phyloP scores from a whole-genome alignment of 2,888 invertebrate species.

The Cosmia trapezina region DNA sequence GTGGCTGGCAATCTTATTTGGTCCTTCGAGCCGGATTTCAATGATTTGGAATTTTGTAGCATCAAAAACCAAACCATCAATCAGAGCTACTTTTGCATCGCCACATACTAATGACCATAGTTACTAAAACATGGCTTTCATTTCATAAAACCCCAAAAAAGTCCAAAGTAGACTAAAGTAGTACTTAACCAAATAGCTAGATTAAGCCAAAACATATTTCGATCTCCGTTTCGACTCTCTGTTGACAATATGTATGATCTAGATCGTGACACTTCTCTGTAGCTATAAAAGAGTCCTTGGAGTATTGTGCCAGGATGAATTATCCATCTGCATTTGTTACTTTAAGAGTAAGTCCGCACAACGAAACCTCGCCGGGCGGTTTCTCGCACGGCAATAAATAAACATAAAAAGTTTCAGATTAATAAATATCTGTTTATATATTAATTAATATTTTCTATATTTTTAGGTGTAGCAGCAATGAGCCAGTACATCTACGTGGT shows the following conservation, averaged over 20 bases:
- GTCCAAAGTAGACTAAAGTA: too few species aligned
- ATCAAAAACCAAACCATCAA: background rate
- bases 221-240: too few species aligned
- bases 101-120: background rate
- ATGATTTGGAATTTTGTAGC: background rate
- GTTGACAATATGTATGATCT: too few species aligned
- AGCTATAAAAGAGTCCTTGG: background rate
- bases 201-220: background rate
- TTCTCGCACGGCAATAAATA: too few species aligned
- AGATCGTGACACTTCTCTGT: background rate
- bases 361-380: background rate
- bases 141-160: background rate
- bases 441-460: slow-evolving; percentile 1
- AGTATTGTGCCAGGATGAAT: background rate
- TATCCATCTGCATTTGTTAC: background rate
- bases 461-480: slow-evolving; percentile 94
- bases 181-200: background rate
- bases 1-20: background rate
- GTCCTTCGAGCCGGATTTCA: slow-evolving; percentile 1
- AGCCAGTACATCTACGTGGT: slow-evolving; percentile 97
- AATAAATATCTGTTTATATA: background rate
- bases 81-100: background rate
- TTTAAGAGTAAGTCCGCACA: background rate
- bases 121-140: background rate
- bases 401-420: background rate